phyloP scores from a whole-genome alignment of 2,797 vertebrate genomes.

The Carcharodon carcharias region DNA sequence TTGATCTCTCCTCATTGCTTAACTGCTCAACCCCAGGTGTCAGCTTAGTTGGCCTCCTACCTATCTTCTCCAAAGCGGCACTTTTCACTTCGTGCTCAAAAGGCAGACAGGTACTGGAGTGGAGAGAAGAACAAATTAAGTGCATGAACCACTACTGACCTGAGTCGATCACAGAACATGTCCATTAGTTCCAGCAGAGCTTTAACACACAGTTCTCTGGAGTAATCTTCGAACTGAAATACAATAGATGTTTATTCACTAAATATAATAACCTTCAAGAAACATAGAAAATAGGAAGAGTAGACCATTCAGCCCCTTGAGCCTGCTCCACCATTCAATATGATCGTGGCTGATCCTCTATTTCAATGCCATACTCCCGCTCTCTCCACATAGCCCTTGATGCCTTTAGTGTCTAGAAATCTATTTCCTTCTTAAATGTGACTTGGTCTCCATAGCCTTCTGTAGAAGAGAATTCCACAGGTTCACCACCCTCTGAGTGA shows the following conservation, averaged over 20 bases:
- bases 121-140: not conserved
- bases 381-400: too few species aligned
- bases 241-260: not conserved
- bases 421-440: too few species aligned
- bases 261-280: not conserved
- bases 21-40: not conserved
- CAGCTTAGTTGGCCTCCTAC: not conserved
- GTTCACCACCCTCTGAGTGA: too few species aligned
- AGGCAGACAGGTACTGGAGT: not conserved
- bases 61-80: not conserved
- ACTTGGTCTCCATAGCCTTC: too few species aligned
- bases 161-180: conserved; percentile 90
- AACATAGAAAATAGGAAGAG: too few species aligned
- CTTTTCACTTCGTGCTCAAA: not conserved
- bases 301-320: too few species aligned
- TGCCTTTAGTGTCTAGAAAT: too few species aligned
- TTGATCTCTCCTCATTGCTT: not conserved
- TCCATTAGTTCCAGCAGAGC: conserved; percentile 90
- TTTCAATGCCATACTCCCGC: too few species aligned
- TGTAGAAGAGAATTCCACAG: too few species aligned
- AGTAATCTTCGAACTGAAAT: conserved; percentile 89
- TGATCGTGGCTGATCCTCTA: too few species aligned
- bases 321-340: too few species aligned
- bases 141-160: conserved; percentile 51
- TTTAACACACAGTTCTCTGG: conserved; percentile 84